phyloP scores from a whole-genome alignment of 2,113 vertebrate genomes.

The Prietella phreatophila region DNA sequence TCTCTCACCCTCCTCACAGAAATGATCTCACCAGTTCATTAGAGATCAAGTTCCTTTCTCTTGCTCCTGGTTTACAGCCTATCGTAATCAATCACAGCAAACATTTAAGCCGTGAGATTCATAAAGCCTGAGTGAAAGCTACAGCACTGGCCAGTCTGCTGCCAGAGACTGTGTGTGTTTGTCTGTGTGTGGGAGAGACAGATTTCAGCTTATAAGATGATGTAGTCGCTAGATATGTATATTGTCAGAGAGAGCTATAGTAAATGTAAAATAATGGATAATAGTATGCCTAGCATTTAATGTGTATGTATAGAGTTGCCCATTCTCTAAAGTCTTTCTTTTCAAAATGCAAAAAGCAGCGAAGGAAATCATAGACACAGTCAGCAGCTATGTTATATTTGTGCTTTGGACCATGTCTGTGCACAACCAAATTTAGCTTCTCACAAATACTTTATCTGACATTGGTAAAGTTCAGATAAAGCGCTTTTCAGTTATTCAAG shows the following conservation, averaged over 20 bases:
- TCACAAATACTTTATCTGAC: not conserved
- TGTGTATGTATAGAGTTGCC: not conserved
- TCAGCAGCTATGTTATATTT: not conserved
- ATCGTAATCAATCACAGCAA: constrained; percentile 43
- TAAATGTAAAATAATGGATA: constrained; percentile 18
- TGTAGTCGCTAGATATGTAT: not conserved
- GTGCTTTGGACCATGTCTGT: not conserved
- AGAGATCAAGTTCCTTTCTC: constrained; percentile 25
- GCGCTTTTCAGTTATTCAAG: not conserved
- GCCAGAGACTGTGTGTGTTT: constrained; percentile 15
- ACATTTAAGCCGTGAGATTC: constrained; percentile 20
- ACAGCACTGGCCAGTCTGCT: constrained; percentile 15
- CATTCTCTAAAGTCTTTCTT: not conserved
- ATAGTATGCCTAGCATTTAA: not conserved
- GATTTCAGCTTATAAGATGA: constrained; percentile 2
- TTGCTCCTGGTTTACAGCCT: constrained; percentile 33
- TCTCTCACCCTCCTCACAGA: not conserved
- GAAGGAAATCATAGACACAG: not conserved
- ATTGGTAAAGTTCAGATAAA: not conserved
- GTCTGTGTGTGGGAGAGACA: constrained; percentile 31
- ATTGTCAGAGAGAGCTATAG: constrained; percentile 2
- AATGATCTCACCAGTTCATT: constrained; percentile 35
- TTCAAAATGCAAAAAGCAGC: not conserved
- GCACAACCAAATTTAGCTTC: not conserved
- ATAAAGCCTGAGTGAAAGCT: constrained; percentile 35